Percentiles rank a stretch among this genome's conserved stretches.
Evolutionary conservation across 2,113 vertebrate species (phyloP).

Genomic region (Australoheros scitulus): DNA sequence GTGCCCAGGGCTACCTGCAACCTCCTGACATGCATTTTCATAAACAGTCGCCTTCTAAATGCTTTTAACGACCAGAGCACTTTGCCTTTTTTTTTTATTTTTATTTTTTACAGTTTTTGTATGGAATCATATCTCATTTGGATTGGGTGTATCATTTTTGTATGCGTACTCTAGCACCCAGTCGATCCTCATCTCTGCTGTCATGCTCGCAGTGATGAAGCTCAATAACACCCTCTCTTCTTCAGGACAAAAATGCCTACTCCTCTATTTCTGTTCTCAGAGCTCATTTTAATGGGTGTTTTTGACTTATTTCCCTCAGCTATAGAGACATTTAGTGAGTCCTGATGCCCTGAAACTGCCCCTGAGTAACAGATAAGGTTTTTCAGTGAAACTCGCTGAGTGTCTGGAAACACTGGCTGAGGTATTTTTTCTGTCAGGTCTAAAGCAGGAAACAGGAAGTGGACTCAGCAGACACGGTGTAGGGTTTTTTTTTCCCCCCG

Average conservation of each 20-base stretch:
- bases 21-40: conserved; percentile 52
- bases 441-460: conserved; percentile 69
- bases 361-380: conserved; percentile 4
- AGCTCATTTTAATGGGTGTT: conserved; percentile 41
- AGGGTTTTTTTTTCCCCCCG: background rate
- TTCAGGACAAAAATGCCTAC: background rate
- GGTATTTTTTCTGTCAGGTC: background rate
- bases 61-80: conserved; percentile 2
- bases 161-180: background rate
- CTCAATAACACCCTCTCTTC: conserved; percentile 12
- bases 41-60: conserved; percentile 32
- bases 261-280: conserved; percentile 24
- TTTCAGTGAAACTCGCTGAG: background rate
- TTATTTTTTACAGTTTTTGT: background rate
- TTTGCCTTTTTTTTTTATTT: background rate
- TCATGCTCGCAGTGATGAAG: background rate
- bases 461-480: conserved; percentile 34
- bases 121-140: conserved; percentile 10
- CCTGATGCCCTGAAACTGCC: conserved; percentile 14
- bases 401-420: conserved; percentile 31
- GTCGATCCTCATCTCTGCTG: background rate
- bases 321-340: conserved; percentile 38
- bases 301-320: conserved; percentile 48
- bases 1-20: background rate
- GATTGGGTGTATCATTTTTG: background rate